Conservation (phyloP, 2,113 vertebrate species). For the Muscicapa adusta region DNA sequence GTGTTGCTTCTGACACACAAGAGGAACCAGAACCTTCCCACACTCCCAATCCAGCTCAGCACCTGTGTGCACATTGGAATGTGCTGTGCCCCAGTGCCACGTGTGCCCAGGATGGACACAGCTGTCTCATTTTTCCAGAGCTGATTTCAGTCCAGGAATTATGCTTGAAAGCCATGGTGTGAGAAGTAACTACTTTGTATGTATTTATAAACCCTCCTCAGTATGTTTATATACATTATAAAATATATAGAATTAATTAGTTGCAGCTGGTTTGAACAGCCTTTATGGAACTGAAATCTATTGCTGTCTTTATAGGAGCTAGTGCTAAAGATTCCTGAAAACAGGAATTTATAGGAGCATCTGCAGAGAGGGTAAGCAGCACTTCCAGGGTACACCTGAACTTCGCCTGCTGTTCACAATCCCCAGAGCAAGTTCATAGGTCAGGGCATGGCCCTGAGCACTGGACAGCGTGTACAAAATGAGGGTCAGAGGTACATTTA, state of each 20-base stretch:
- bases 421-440: not conserved
- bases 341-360: not conserved
- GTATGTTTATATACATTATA: not conserved
- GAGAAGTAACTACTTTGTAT: not conserved
- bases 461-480: not conserved
- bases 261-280: not conserved
- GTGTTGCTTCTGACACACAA: not conserved
- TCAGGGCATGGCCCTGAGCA: not conserved
- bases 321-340: not conserved
- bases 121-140: not conserved
- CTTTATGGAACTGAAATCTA: not conserved
- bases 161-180: not conserved
- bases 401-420: not conserved
- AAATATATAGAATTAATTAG: not conserved
- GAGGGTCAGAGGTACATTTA: not conserved
- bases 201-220: not conserved
- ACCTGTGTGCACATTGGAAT: rapidly evolving
- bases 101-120: not conserved
- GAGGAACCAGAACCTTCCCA: not conserved
- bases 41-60: not conserved
- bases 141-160: not conserved
- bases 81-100: not conserved
- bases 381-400: not conserved
- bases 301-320: not conserved
- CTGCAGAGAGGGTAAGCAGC: not conserved